These are phyloP conservation scores for Elephantulus edwardii DNA, from an alignment of 2,113 vertebrate species.

Conservation along the genomic window DNA sequence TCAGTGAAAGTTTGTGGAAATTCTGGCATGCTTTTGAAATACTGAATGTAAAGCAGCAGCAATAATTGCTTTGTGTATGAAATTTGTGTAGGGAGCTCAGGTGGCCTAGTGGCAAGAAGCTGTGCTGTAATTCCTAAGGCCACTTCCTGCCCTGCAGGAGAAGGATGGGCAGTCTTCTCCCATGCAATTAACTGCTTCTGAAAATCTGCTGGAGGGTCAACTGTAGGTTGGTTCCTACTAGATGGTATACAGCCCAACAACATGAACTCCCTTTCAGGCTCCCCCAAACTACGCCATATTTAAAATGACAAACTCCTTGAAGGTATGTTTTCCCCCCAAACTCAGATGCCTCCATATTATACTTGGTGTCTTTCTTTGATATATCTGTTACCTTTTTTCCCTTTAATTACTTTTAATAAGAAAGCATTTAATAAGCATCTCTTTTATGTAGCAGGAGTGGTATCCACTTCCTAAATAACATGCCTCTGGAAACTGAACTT, in stretches of 20 bases:
- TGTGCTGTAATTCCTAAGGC: no score
- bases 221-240: no score
- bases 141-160: no score
- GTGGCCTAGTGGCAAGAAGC: no score
- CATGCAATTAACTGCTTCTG: no score
- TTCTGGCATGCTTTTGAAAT: constrained; percentile 36
- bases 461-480: no score
- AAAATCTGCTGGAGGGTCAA: no score
- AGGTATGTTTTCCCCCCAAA: neutral
- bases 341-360: neutral
- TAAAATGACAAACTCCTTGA: constrained; percentile 31
- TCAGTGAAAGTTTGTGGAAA: constrained; percentile 25
- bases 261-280: neutral
- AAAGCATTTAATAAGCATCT: constrained; percentile 12
- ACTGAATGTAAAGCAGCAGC: constrained; percentile 15
- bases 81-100: no score
- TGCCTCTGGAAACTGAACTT: no score
- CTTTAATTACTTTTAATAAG: constrained; percentile 39
- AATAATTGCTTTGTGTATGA: neutral
- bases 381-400: constrained; percentile 13
- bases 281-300: neutral
- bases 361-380: constrained; percentile 29
- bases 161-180: no score
- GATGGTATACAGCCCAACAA: no score
- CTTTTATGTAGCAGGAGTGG: no score